Evolutionary conservation across 2,797 vertebrate species (phyloP).

Genomic region (Acanthurus lineatus): DNA sequence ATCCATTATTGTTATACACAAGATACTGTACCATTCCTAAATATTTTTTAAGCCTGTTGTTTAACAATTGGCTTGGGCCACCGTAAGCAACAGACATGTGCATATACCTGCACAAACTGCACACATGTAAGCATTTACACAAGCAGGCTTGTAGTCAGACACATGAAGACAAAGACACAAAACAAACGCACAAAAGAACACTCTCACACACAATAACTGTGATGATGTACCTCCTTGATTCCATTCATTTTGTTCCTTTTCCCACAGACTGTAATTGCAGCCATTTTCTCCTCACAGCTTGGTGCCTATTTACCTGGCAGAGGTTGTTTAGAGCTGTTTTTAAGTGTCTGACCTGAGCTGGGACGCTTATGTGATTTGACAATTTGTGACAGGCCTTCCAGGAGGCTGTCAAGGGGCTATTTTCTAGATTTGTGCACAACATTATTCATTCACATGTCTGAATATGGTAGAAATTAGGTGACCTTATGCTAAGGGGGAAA

Average conservation of each 20-base stretch:
- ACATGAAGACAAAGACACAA: conserved; percentile 8
- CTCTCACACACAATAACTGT: conserved; percentile 18
- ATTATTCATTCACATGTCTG: neutral
- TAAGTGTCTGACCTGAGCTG: conserved; percentile 15
- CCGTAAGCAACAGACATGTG: neutral
- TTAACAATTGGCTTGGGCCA: too few species aligned
- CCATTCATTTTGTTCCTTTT: conserved; percentile 33
- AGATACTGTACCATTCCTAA: too few species aligned
- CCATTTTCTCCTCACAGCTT: conserved; percentile 39
- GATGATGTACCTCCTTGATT: conserved; percentile 31
- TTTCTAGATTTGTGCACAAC: neutral
- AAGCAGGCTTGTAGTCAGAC: neutral
- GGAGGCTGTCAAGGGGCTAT: neutral
- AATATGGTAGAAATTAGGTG: neutral
- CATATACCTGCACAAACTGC: neutral
- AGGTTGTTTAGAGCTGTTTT: conserved; percentile 31
- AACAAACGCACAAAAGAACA: neutral
- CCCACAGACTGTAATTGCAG: conserved; percentile 48
- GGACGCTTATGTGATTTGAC: conserved; percentile 8
- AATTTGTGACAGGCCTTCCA: neutral
- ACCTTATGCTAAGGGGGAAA: neutral
- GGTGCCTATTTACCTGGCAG: conserved; percentile 31
- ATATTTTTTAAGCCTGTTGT: too few species aligned
- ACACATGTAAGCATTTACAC: neutral
- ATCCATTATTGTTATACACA: too few species aligned